A percentile compares a stretch with the other conserved stretches of the same genome.
Conservation (phyloP, 2,113 vertebrate genomes). For the Geococcyx californianus region DNA sequence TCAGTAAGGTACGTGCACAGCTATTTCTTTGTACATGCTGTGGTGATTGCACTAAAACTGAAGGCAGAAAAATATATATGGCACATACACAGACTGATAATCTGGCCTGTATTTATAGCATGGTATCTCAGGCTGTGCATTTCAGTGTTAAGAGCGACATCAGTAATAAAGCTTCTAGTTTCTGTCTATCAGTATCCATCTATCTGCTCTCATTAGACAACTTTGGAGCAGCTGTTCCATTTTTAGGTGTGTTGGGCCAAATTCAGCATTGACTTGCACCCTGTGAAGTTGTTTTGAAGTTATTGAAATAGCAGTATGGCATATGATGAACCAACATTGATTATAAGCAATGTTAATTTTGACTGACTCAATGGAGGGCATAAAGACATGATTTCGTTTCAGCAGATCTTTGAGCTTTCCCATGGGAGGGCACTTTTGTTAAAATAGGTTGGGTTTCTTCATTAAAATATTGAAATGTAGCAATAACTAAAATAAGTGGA, state of each 20-base stretch:
- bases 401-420: neutral
- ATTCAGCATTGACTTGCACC: neutral
- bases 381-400: neutral
- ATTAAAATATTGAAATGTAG: neutral
- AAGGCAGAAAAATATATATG: neutral
- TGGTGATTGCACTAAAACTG: neutral
- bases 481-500: neutral
- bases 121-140: neutral
- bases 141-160: neutral
- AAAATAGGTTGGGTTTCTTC: neutral
- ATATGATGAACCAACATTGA: neutral
- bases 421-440: neutral
- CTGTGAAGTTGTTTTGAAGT: neutral
- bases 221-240: neutral
- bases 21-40: accelerated
- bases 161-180: neutral
- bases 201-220: neutral
- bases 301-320: neutral
- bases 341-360: neutral
- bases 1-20: neutral
- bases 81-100: neutral
- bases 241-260: neutral
- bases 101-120: neutral
- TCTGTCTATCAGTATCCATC: neutral
- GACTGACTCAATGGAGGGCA: neutral